Conservation (phyloP, 2,888 invertebrate species). For the Linnaemya vulpina region DNA sequence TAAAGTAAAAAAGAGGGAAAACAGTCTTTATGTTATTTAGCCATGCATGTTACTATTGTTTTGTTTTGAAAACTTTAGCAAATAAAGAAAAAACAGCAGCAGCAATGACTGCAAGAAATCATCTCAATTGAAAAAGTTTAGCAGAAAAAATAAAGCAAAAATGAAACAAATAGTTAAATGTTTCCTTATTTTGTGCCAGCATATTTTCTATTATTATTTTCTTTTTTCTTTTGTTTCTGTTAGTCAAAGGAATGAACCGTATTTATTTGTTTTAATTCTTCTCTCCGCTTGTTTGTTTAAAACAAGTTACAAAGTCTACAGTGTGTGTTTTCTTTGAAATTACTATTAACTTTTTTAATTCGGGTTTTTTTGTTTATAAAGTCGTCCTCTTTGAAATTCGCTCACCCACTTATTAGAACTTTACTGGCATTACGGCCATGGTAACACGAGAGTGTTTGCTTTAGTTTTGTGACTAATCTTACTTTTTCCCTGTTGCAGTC, state of each 20-base stretch:
- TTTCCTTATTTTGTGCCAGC: background rate
- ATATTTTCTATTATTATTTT: background rate
- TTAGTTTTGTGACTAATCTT: background rate
- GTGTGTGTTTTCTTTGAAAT: background rate
- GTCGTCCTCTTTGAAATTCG: background rate
- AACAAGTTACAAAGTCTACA: background rate
- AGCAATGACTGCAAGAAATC: background rate
- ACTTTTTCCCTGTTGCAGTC: background rate
- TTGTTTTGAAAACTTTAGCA: constrained; percentile 25
- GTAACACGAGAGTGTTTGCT: background rate
- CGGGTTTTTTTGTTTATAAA: background rate
- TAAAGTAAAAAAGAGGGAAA: background rate
- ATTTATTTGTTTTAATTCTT: constrained; percentile 11
- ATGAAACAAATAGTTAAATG: background rate
- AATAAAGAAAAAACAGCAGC: background rate
- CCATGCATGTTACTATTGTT: constrained; percentile 52
- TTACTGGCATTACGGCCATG: background rate
- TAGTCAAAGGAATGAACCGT: background rate
- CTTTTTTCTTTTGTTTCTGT: background rate
- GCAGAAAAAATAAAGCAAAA: background rate
- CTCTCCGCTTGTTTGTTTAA: background rate
- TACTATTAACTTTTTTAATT: background rate
- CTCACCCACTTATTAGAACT: background rate
- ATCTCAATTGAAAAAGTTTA: constrained; percentile 7
- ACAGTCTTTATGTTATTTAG: constrained; percentile 36